A percentile compares a stretch with the other conserved stretches of the same genome.
phyloP scores from a whole-genome alignment of 2,113 vertebrate species.

The Gymnogyps californianus region DNA sequence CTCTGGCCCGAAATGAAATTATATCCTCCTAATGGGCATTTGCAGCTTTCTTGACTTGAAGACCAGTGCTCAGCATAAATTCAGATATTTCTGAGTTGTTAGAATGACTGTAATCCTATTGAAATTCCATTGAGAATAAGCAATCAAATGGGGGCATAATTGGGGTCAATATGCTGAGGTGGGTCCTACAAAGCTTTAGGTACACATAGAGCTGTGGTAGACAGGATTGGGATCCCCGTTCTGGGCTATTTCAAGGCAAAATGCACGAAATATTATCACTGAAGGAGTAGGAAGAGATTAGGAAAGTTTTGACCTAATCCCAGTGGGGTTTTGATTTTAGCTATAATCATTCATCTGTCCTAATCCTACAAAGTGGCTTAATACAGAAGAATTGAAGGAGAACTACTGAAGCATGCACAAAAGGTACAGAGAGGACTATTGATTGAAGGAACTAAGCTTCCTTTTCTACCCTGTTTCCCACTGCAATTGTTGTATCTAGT shows the following conservation, averaged over 20 bases:
- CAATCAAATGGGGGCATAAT: background rate
- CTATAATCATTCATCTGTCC: conserved; percentile 58
- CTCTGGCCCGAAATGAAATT: background rate
- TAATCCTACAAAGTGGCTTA: conserved; percentile 55
- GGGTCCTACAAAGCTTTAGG: background rate
- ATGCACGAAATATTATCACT: background rate
- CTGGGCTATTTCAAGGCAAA: background rate
- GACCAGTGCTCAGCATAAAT: background rate
- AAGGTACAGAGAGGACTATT: conserved; percentile 58
- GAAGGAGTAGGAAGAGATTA: background rate
- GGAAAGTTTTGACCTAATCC: conserved; percentile 35
- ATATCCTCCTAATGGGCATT: background rate
- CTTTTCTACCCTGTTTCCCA: conserved; percentile 48
- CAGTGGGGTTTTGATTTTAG: conserved; percentile 25
- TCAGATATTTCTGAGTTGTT: background rate
- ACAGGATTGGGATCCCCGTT: background rate
- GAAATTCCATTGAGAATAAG: conserved; percentile 21
- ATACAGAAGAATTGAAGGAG: conserved; percentile 41
- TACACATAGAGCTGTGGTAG: background rate
- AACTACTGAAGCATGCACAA: conserved; percentile 48
- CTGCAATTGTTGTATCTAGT: background rate
- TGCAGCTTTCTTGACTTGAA: background rate
- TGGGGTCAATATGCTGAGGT: background rate
- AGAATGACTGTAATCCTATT: background rate
- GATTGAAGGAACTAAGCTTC: conserved; percentile 46